Evolutionary conservation across 2,113 vertebrate species (phyloP).

Genomic region (Pseudonaja textilis): DNA sequence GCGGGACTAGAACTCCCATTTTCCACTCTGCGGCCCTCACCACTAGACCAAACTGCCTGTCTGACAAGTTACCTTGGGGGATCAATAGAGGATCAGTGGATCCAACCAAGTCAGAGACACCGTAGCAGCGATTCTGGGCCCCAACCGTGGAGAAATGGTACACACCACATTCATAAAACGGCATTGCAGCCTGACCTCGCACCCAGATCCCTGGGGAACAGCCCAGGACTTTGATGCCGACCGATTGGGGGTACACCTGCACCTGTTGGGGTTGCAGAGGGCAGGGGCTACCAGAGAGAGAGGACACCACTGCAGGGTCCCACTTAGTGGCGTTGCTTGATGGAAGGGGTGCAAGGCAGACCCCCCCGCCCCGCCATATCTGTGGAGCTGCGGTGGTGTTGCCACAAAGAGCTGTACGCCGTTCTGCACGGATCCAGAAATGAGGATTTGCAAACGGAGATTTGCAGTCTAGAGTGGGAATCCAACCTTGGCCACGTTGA

Average conservation of each 20-base stretch:
- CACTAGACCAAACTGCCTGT: too few relatives aligned
- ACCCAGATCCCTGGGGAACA: not conserved
- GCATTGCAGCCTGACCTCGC: not conserved
- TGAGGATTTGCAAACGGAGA: not conserved
- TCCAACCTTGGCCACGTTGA: too few relatives aligned
- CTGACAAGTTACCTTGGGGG: not conserved
- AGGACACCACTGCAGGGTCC: not conserved
- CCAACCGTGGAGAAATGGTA: not conserved
- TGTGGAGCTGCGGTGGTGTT: not conserved
- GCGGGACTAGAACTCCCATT: too few relatives aligned
- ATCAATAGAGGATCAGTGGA: not conserved
- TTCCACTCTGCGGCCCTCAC: too few relatives aligned
- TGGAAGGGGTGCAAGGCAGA: not conserved
- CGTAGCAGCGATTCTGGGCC: not conserved
- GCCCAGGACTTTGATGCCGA: not conserved
- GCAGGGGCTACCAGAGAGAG: not conserved
- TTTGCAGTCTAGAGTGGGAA: not conserved
- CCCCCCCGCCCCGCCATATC: not conserved
- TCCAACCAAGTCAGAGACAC: too few relatives aligned
- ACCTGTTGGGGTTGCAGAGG: not conserved
- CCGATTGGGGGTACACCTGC: not conserved
- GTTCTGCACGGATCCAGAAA: not conserved
- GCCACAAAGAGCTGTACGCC: not conserved
- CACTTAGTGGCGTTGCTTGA: not conserved
- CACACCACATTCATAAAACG: not conserved